Base-by-base conservation (phyloP, 2,888 invertebrate species). In the Nysson spinosus region DNA sequence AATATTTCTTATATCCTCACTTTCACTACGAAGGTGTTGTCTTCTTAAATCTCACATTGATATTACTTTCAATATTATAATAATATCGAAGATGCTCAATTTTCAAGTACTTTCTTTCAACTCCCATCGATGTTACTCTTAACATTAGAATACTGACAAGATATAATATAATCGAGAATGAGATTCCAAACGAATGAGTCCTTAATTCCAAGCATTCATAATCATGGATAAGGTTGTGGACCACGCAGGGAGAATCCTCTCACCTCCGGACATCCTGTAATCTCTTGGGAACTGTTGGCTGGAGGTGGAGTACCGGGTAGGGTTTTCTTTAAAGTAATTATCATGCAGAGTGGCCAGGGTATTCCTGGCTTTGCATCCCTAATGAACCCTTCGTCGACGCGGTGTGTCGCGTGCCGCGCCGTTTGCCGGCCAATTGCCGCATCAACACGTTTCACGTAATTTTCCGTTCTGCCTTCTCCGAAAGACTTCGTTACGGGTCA, bases 221-320 rank as follows among this genome's bases (percentile, higher is more conserved):
- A 72, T 62, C 46, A 58, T 43, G 64, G 61, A 60, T 64, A 66
- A 60, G 69, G 49, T 54, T 67, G 72, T 58, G 20, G 62, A 61
- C 42, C 49, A 55, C 46, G 65, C 66, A 57, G 61, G 35, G 64
- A 43, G 74, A 62, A 61, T 72, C 74, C 64, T 70, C 68, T 72
- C 70, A 70, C 72, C 82, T 79, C 83, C 84, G 84, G 83, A 83
- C 82, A 84, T 83, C 83, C 83, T 84, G 80, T 79, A 77, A 79
- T 77, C 75, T 77, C 69, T 39, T 40, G 71, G 57, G 61, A 60
- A 57, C 46, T 63, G n/a, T n/a, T 61, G 62, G 52, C 46, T 51
- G 56, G 54, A 64, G 66, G 65, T 63, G 63, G 39, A 50, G 50
- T 49, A 49, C 39, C 43, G 32, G 63, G 56, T 68, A 64, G 57